phyloP scores from a whole-genome alignment of 2,888 invertebrate species.

The Bibio marci region DNA sequence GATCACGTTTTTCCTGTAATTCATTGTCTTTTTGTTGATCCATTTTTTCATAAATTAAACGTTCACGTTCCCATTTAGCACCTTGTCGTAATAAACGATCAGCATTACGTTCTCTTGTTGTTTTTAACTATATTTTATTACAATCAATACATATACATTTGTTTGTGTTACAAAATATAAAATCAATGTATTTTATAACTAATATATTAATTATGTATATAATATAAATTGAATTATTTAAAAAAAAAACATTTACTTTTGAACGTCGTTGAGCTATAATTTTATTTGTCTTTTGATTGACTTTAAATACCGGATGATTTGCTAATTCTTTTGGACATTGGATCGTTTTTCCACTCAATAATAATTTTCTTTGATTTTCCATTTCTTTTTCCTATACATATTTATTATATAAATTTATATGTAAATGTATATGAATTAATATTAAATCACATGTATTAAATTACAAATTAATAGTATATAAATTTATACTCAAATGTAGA shows the following conservation, averaged over 20 bases:
- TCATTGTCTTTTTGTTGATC: slow-evolving; percentile 19
- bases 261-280: slow-evolving; percentile 32
- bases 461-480: too few relatives aligned
- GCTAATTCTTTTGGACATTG: slow-evolving; percentile 39
- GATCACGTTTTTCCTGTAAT: slow-evolving; percentile 15
- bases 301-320: slow-evolving; percentile 43
- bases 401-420: too few relatives aligned
- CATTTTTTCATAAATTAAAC: slow-evolving; percentile 20
- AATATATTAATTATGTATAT: too few relatives aligned
- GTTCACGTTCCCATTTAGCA: slow-evolving; percentile 27
- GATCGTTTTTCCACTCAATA: slow-evolving; percentile 38
- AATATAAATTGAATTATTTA: too few relatives aligned
- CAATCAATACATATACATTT: too few relatives aligned
- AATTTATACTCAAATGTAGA: too few relatives aligned
- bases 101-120: slow-evolving; percentile 25
- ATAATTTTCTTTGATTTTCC: slow-evolving; percentile 41
- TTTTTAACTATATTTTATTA: slow-evolving; percentile 24
- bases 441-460: too few relatives aligned
- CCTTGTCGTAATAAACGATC: slow-evolving; percentile 26
- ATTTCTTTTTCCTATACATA: slow-evolving; percentile 33
- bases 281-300: slow-evolving; percentile 32
- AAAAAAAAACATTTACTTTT: too few relatives aligned
- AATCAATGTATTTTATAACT: too few relatives aligned
- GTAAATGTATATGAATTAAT: too few relatives aligned
- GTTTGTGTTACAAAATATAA: too few relatives aligned